Conservation (phyloP, 1,140 invertebrate genomes). For the Drosophila funebris region DNA sequence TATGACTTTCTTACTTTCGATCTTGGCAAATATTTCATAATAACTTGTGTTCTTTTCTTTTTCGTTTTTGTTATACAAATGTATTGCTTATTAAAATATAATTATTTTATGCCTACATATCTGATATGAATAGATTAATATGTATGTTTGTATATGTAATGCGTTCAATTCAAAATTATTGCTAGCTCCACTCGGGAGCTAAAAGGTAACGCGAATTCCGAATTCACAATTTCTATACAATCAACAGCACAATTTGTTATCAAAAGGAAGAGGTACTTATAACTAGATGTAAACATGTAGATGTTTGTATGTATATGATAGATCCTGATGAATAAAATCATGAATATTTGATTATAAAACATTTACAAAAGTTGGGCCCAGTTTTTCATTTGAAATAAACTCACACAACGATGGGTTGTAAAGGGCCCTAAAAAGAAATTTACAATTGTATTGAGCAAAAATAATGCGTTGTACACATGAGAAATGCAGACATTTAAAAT, state of each 20-base stretch:
- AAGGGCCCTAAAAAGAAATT: slow-evolving; percentile 33
- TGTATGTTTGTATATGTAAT: slow-evolving; percentile 43
- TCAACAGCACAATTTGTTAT: slow-evolving; percentile 38
- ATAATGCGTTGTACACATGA: slow-evolving; percentile 31
- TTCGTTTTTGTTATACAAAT: slow-evolving; percentile 45
- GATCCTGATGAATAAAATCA: slow-evolving; percentile 26
- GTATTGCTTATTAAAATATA: slow-evolving; percentile 65
- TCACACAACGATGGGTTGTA: slow-evolving; percentile 16
- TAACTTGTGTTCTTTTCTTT: slow-evolving; percentile 32
- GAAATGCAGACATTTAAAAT: slow-evolving; percentile 32
- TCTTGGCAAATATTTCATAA: slow-evolving; percentile 27
- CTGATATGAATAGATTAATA: slow-evolving; percentile 55
- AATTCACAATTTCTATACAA: slow-evolving; percentile 33
- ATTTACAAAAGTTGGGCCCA: slow-evolving; percentile 57
- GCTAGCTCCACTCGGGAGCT: slow-evolving; percentile 35
- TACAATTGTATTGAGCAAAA: slow-evolving; percentile 61
- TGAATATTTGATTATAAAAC: slow-evolving; percentile 20
- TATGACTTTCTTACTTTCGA: slow-evolving; percentile 18
- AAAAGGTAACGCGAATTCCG: slow-evolving; percentile 31
- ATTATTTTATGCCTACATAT: slow-evolving; percentile 60
- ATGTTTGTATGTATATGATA: slow-evolving; percentile 28
- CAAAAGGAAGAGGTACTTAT: slow-evolving; percentile 65
- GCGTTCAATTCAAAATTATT: slow-evolving; percentile 53
- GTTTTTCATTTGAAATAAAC: slow-evolving; percentile 2
- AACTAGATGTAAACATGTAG: slow-evolving; percentile 37